Conservation (phyloP, 2,113 vertebrate species). For the Chaetura pelagica region DNA sequence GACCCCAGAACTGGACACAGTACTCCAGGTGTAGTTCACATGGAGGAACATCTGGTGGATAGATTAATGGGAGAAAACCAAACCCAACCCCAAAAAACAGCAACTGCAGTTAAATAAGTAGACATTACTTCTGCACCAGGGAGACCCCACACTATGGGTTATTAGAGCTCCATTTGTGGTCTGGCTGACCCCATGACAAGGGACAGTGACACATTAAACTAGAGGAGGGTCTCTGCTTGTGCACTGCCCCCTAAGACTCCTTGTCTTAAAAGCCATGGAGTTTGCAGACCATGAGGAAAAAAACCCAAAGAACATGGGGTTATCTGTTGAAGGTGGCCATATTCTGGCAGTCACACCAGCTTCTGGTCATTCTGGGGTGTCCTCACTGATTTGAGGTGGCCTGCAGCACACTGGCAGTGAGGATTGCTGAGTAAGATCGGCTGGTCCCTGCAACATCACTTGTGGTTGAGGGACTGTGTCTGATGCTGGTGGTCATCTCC, state of each 20-base stretch:
- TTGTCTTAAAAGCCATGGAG: neutral
- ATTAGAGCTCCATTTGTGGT: neutral
- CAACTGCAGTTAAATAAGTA: neutral
- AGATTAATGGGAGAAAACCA: neutral
- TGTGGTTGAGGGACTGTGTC: fast-evolving
- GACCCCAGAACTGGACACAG: too few species aligned
- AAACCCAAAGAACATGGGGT: neutral
- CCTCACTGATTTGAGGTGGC: neutral
- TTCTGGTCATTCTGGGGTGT: neutral
- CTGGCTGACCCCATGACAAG: neutral
- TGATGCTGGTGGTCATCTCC: neutral
- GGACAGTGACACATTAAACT: neutral
- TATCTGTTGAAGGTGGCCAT: neutral
- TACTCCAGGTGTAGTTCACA: too few species aligned
- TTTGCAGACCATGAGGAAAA: neutral
- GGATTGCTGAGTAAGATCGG: neutral
- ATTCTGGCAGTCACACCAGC: neutral
- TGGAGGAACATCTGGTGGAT: neutral
- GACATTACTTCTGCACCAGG: neutral
- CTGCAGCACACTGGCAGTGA: fast-evolving
- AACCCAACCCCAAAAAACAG: fast-evolving
- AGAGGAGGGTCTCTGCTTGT: neutral
- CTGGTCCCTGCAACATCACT: neutral
- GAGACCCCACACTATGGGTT: neutral
- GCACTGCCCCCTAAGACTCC: neutral